Evolutionary conservation across 2,113 vertebrate species (phyloP).

Genomic region (Penelope pileata): DNA sequence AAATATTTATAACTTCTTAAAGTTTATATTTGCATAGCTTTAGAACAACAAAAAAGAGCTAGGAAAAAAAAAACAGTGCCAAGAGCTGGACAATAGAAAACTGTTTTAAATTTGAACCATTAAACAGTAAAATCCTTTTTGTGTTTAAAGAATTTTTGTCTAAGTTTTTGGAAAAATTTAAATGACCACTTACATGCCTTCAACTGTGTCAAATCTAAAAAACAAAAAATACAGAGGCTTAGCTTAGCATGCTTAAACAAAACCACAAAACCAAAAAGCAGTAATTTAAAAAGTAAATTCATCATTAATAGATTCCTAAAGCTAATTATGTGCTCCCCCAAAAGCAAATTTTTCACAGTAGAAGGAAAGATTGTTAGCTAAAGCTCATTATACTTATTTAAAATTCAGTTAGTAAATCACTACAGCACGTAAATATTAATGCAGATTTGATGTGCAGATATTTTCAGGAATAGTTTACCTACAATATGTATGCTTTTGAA

Average conservation of each 20-base stretch:
- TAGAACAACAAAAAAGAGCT: neutral
- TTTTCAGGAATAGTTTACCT: neutral
- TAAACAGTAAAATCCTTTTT: constrained; percentile 55
- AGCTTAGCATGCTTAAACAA: constrained; percentile 88
- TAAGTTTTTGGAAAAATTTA: constrained; percentile 75
- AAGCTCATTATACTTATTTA: constrained; percentile 46
- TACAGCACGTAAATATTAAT: neutral
- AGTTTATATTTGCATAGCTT: constrained; percentile 17
- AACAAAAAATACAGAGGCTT: constrained; percentile 85
- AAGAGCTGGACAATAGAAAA: constrained; percentile 18
- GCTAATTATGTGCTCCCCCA: constrained; percentile 39
- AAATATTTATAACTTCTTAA: constrained; percentile 2
- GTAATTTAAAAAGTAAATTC: constrained; percentile 62
- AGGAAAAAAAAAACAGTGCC: neutral
- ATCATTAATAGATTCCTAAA: constrained; percentile 54
- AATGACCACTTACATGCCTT: constrained; percentile 95
- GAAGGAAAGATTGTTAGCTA: constrained; percentile 41
- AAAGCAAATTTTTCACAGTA: constrained; percentile 45
- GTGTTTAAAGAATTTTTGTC: constrained; percentile 49
- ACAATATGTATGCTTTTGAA: neutral
- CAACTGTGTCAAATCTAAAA: constrained; percentile 93
- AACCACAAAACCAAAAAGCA: constrained; percentile 79
- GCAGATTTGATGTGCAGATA: neutral
- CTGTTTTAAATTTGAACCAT: constrained; percentile 56
- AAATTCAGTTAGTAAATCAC: constrained; percentile 38